Evolutionary conservation across 2,888 invertebrate genomes (phyloP).

Genomic region (Adela reaumurella): DNA sequence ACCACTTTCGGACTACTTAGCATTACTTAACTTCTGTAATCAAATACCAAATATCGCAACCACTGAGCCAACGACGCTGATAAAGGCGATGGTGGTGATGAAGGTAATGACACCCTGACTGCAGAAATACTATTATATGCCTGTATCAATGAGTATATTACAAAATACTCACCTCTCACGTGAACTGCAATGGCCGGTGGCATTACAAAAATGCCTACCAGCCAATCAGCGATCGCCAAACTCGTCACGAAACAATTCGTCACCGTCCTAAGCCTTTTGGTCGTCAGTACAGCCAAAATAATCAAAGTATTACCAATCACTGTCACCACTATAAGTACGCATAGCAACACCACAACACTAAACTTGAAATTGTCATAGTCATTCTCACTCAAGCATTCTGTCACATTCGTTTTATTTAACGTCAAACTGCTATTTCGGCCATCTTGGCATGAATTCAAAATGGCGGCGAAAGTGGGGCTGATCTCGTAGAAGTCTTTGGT

Average conservation of each 20-base stretch:
- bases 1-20: too few relatives aligned
- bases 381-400: slow-evolving; percentile 14
- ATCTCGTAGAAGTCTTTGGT: slow-evolving; percentile 29
- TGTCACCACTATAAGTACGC: slow-evolving; percentile 66
- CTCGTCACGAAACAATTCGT: slow-evolving; percentile 96
- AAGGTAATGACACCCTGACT: too few relatives aligned
- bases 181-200: slow-evolving; percentile 91
- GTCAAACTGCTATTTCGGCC: slow-evolving; percentile 12
- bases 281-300: slow-evolving; percentile 84
- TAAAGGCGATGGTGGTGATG: too few relatives aligned
- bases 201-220: slow-evolving; percentile 92
- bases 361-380: slow-evolving; percentile 48
- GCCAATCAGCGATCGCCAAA: slow-evolving; percentile 86
- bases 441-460: slow-evolving; percentile 8
- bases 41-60: too few relatives aligned
- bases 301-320: slow-evolving; percentile 87
- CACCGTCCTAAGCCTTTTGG: slow-evolving; percentile 82
- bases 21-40: too few relatives aligned
- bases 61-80: too few relatives aligned
- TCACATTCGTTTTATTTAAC: slow-evolving; percentile 13
- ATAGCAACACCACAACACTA: slow-evolving; percentile 61
- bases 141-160: too few relatives aligned
- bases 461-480: slow-evolving; percentile 17
- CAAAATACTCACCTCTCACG: slow-evolving; percentile 68
- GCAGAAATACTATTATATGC: too few relatives aligned